Evolutionary conservation across 2,888 invertebrate species (phyloP).

Genomic region (Drosophila limbata): DNA sequence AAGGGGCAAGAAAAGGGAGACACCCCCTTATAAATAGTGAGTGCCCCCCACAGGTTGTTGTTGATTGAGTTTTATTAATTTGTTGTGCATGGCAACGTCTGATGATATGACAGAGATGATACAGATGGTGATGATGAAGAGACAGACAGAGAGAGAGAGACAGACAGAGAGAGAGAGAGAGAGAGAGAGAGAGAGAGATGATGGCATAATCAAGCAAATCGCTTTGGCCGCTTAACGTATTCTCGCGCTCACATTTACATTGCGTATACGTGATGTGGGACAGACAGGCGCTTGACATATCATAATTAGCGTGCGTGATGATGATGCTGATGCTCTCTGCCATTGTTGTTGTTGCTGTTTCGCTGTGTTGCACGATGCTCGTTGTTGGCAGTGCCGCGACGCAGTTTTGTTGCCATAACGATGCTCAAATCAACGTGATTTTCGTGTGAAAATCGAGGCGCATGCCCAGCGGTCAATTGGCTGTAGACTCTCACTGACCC

Average conservation of each 20-base stretch:
- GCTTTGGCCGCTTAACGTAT: constrained; percentile 38
- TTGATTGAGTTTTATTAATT: constrained; percentile 78
- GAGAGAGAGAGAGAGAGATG: not conserved
- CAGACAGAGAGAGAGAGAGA: not conserved
- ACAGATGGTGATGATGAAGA: constrained; percentile 19
- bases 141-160: constrained; percentile 9
- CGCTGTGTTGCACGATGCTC: constrained; percentile 12
- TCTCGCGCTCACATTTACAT: constrained; percentile 56
- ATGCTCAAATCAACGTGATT: constrained; percentile 82
- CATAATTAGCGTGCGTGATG: constrained; percentile 68
- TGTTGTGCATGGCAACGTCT: constrained; percentile 56
- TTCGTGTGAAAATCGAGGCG: constrained; percentile 84
- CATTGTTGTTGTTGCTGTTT: not conserved
- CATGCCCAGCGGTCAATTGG: constrained; percentile 72
- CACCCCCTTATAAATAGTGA: constrained; percentile 4
- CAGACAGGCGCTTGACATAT: constrained; percentile 48
- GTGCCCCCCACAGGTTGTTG: constrained; percentile 19
- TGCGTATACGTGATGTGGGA: constrained; percentile 68
- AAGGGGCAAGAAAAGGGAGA: constrained; percentile 9
- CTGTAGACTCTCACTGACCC: constrained; percentile 19
- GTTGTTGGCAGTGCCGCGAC: constrained; percentile 20
- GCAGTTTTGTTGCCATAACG: constrained; percentile 61
- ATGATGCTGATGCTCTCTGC: constrained; percentile 4
- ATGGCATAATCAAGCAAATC: constrained; percentile 37
- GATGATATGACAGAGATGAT: constrained; percentile 44